phyloP scores from a whole-genome alignment of 1,140 invertebrate genomes.

The Penaeus indicus region DNA sequence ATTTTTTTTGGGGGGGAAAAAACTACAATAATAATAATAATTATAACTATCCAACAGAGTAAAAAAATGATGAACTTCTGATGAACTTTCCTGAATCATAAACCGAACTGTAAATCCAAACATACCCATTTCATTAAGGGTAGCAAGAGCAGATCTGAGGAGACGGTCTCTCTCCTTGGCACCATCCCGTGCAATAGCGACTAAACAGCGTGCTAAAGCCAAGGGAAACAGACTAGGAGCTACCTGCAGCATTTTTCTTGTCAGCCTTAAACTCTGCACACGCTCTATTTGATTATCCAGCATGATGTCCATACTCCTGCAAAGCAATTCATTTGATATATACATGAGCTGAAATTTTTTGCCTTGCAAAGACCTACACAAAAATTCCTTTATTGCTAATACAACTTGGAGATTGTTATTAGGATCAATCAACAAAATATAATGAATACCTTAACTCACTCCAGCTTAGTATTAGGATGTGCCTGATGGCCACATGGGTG shows the following conservation, averaged over 20 bases:
- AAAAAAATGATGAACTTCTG: not conserved
- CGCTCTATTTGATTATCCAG: constrained; percentile 88
- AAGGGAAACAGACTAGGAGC: constrained; percentile 78
- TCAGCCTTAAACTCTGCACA: constrained; percentile 88
- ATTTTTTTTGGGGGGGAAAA: too few species aligned
- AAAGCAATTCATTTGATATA: not conserved
- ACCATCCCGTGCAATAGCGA: constrained; percentile 84
- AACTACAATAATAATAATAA: not conserved
- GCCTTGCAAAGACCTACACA: too few species aligned
- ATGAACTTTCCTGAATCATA: not conserved
- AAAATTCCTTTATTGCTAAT: too few species aligned
- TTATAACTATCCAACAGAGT: not conserved
- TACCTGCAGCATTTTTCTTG: constrained; percentile 76
- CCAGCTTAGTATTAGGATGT: too few species aligned
- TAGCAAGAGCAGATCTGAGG: constrained; percentile 84
- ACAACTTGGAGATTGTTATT: too few species aligned
- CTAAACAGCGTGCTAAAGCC: constrained; percentile 79
- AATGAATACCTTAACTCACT: too few species aligned
- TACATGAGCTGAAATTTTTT: not conserved
- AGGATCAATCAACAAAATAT: too few species aligned
- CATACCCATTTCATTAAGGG: constrained; percentile 85
- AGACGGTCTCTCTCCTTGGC: constrained; percentile 82
- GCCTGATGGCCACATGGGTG: too few species aligned
- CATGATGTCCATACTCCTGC: constrained; percentile 83
- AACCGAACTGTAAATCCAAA: constrained; percentile 43